phyloP scores from a whole-genome alignment of 2,888 invertebrate species.

The Microplitis manilae region DNA sequence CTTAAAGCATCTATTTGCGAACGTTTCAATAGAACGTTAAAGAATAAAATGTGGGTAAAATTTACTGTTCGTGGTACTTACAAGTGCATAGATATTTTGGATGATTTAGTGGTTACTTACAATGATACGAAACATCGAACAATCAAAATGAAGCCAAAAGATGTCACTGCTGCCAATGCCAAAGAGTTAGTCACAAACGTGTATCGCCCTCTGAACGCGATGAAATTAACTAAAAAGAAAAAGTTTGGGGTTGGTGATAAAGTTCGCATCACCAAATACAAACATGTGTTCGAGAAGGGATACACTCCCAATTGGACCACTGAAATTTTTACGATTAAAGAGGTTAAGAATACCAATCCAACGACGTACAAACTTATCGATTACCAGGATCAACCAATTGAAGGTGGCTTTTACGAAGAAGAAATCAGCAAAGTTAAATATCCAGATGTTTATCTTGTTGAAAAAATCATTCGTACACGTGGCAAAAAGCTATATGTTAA shows the following conservation, averaged over 20 bases:
- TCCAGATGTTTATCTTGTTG: constrained; percentile 52
- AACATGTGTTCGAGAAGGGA: constrained; percentile 32
- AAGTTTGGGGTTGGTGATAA: neutral
- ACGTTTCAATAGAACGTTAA: neutral
- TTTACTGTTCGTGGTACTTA: neutral
- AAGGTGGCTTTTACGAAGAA: constrained; percentile 61
- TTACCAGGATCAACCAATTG: constrained; percentile 53
- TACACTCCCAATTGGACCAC: constrained; percentile 59
- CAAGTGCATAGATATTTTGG: neutral
- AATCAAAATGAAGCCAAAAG: neutral
- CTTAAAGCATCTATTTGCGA: constrained; percentile 50
- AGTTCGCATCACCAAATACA: neutral
- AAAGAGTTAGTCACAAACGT: neutral
- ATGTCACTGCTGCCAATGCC: neutral
- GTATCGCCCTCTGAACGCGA: neutral
- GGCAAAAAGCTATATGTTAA: constrained; percentile 30
- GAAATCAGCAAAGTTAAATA: constrained; percentile 60
- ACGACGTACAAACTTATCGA: constrained; percentile 48
- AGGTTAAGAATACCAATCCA: constrained; percentile 56
- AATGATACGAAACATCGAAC: neutral
- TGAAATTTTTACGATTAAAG: constrained; percentile 59
- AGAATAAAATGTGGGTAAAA: neutral
- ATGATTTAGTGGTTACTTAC: neutral
- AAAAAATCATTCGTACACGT: constrained; percentile 31
- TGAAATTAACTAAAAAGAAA: neutral